A percentile compares a stretch with the other conserved stretches of the same genome.
Evolutionary conservation across 2,797 vertebrate genomes (phyloP).

Genomic region (Philypnodon macrostomus): DNA sequence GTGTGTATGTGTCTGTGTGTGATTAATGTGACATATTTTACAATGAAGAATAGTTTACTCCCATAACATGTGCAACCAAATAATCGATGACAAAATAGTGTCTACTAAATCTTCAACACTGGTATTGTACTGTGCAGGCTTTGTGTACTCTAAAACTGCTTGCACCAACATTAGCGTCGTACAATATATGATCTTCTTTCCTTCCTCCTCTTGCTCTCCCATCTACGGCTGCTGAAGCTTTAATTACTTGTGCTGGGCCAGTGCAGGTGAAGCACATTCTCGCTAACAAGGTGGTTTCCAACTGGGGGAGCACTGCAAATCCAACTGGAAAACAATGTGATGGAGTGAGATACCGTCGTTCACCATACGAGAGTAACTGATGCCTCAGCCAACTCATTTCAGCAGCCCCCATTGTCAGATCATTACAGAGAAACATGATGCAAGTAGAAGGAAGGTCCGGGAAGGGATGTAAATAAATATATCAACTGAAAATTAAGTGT

Average conservation of each 20-base stretch:
- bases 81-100: no score
- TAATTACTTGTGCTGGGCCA: slow-evolving; percentile 66
- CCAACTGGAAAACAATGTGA: slow-evolving; percentile 53
- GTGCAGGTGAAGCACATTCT: slow-evolving; percentile 61
- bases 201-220: slow-evolving; percentile 34
- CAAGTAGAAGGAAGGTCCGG: slow-evolving; percentile 21
- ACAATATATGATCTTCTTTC: slow-evolving; percentile 59
- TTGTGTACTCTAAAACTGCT: slow-evolving; percentile 43
- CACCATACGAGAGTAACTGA: slow-evolving; percentile 38
- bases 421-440: slow-evolving; percentile 41
- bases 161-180: slow-evolving; percentile 39
- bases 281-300: slow-evolving; percentile 65
- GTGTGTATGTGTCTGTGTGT: no score
- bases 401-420: slow-evolving; percentile 42
- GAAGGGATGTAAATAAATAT: slow-evolving; percentile 40
- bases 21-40: no score
- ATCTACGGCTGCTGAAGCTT: slow-evolving; percentile 39
- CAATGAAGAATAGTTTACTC: no score
- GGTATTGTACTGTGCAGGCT: slow-evolving; percentile 27
- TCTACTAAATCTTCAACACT: slow-evolving; percentile 35
- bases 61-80: no score
- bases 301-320: slow-evolving; percentile 45
- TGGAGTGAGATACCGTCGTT: slow-evolving; percentile 31
- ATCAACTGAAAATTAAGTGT: slow-evolving; percentile 48
- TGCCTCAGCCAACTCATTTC: slow-evolving; percentile 46